Conservation (phyloP, 2,888 invertebrate genomes). For the Cyaniris semiargus region DNA sequence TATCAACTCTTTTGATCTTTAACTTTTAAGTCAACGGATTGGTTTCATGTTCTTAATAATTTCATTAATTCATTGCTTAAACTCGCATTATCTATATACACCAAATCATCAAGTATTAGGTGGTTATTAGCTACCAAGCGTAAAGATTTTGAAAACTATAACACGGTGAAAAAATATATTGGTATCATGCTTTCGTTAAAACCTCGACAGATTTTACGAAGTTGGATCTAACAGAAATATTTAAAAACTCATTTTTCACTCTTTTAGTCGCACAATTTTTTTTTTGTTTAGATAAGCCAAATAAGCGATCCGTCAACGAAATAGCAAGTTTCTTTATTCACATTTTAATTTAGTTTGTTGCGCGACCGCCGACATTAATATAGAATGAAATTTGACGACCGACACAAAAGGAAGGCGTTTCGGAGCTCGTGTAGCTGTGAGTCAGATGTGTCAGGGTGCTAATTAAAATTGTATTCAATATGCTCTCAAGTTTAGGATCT, state of each 20-base stretch:
- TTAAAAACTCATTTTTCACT: neutral
- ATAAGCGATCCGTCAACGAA: neutral
- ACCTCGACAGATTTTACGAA: no score
- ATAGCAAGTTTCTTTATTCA: slow-evolving; percentile 2
- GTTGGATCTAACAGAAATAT: no score
- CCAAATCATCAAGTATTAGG: no score
- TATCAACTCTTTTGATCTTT: neutral
- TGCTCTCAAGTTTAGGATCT: neutral
- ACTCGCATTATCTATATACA: no score
- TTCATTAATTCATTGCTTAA: neutral
- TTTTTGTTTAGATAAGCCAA: neutral
- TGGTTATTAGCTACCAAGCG: no score
- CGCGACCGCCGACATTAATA: slow-evolving; percentile 4
- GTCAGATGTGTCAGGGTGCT: neutral
- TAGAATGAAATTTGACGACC: slow-evolving; percentile 13
- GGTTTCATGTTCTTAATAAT: neutral
- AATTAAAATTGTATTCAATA: slow-evolving; percentile 5
- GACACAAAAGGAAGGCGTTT: slow-evolving; percentile 3
- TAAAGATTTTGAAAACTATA: no score
- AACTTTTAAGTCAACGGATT: neutral
- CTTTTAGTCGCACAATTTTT: neutral
- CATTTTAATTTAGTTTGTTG: neutral
- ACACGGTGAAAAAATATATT: no score
- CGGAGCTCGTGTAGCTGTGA: neutral
- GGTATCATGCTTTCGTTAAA: no score